A percentile compares a stretch with the other conserved stretches of the same genome.
phyloP scores from a whole-genome alignment of 2,113 vertebrate genomes.

The Thomomys bottae region DNA sequence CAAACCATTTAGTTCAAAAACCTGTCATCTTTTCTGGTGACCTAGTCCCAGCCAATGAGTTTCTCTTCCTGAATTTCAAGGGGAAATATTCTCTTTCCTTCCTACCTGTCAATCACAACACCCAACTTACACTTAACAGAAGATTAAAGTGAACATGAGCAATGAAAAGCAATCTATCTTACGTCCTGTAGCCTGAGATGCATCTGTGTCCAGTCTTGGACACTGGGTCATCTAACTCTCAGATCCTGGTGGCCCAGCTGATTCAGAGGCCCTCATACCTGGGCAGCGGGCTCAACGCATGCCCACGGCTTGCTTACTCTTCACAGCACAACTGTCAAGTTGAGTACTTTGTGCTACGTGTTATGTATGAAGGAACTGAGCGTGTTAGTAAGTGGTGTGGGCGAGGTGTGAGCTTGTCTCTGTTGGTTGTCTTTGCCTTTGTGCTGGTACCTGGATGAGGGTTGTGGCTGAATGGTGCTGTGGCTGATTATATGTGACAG shows the following conservation, averaged over 20 bases:
- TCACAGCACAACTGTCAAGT: not conserved
- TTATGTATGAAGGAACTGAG: not conserved
- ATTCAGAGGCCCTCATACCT: too few relatives aligned
- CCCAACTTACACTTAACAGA: not conserved
- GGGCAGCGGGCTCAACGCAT: accelerated
- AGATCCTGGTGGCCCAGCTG: too few relatives aligned
- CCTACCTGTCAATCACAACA: not conserved
- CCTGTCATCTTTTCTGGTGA: not conserved
- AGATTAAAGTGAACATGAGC: too few relatives aligned
- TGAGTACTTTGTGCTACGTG: not conserved
- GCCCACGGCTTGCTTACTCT: not conserved
- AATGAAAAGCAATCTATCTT: too few relatives aligned
- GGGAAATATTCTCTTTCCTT: not conserved
- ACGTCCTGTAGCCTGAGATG: not conserved
- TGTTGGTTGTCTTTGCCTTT: not conserved
- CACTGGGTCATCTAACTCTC: not conserved
- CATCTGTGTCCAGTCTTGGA: not conserved
- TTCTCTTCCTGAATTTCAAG: not conserved
- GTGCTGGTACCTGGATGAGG: not conserved
- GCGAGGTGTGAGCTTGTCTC: not conserved
- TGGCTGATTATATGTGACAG: not conserved
- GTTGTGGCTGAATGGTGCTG: accelerated
- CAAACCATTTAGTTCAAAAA: not conserved
- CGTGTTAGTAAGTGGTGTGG: accelerated
- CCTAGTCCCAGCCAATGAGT: too few relatives aligned